Conservation (phyloP, 2,113 vertebrate genomes). For the Zeus faber region DNA sequence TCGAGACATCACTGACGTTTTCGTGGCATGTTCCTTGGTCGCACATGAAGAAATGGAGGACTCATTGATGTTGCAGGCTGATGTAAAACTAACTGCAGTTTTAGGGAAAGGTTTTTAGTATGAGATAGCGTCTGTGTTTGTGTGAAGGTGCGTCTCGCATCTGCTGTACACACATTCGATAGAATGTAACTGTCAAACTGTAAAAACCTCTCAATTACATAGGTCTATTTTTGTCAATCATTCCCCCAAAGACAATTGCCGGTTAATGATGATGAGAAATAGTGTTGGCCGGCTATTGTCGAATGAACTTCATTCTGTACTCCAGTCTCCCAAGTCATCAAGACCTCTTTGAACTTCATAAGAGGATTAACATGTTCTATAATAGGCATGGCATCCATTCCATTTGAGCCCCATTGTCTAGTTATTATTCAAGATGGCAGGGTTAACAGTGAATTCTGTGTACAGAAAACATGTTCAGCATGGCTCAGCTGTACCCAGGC, state of each 20-base stretch:
- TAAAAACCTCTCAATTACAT: not conserved
- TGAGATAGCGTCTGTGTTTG: no score
- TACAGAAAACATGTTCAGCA: constrained; percentile 35
- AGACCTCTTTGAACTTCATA: constrained; percentile 56
- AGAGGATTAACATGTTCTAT: constrained; percentile 62
- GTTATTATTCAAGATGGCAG: constrained; percentile 27
- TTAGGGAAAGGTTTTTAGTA: no score
- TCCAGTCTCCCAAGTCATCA: constrained; percentile 33
- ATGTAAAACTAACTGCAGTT: no score
- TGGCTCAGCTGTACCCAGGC: constrained; percentile 37
- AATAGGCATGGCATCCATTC: constrained; percentile 47
- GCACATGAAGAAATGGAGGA: not conserved
- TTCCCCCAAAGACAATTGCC: constrained; percentile 24
- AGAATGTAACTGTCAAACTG: no score
- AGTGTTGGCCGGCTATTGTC: constrained; percentile 32
- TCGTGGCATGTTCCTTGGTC: not conserved
- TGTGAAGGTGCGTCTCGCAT: no score
- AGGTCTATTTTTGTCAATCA: not conserved
- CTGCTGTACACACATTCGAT: not conserved
- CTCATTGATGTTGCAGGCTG: constrained; percentile 9
- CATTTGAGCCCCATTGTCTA: constrained; percentile 48
- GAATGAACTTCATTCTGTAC: constrained; percentile 31
- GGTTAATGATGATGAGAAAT: constrained; percentile 37
- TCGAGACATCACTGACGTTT: constrained; percentile 9
- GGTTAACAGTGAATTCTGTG: constrained; percentile 43